Conservation (phyloP, 1,140 invertebrate genomes). For the Octopus bimaculoides region DNA sequence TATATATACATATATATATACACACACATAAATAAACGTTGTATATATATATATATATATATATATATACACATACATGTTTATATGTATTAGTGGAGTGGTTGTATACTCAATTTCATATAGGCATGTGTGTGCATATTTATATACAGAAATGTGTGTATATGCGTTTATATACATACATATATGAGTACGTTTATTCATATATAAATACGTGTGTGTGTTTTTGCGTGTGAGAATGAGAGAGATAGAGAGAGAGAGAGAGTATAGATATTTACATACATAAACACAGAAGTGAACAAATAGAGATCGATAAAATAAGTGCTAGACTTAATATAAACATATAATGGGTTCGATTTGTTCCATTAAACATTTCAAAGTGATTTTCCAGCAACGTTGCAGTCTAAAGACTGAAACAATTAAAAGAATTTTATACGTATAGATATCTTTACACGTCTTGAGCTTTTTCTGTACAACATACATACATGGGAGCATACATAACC, state of each 20-base stretch:
- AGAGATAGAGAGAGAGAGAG: not conserved
- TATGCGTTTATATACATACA: not conserved
- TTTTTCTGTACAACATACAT: too few relatives aligned
- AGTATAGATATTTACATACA: not conserved
- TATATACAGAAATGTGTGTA: not conserved
- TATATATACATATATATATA: slow-evolving; percentile 2
- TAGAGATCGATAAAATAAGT: not conserved
- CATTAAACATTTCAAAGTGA: too few relatives aligned
- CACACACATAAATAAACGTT: too few relatives aligned
- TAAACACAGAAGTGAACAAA: not conserved
- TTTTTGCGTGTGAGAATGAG: not conserved
- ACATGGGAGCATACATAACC: too few relatives aligned
- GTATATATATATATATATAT: slow-evolving; percentile 1
- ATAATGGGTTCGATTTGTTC: too few relatives aligned
- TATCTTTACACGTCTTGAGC: too few relatives aligned
- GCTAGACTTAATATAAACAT: not conserved
- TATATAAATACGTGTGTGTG: not conserved
- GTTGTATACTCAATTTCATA: not conserved
- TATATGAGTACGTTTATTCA: not conserved
- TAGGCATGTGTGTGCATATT: not conserved
- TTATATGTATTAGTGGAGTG: not conserved
- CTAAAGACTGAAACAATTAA: too few relatives aligned
- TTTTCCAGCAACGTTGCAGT: too few relatives aligned
- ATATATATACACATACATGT: not conserved
- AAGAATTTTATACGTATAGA: too few relatives aligned